Base-by-base conservation (phyloP, 1,140 invertebrate species). In the Drosophila neocordata region DNA sequence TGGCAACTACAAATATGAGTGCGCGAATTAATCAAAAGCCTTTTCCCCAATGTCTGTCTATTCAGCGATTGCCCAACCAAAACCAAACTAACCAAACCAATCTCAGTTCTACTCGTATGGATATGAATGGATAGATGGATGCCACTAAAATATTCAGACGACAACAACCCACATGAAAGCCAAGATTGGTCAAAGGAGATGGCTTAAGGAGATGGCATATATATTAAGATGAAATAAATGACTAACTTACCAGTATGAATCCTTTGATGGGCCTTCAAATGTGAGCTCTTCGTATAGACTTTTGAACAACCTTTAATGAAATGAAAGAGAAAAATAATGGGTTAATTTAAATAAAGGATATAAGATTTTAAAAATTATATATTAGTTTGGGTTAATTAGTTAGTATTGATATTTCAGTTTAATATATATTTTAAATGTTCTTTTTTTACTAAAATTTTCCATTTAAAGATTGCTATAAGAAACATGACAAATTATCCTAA, bases 241-340 rank as follows among this genome's bases (percentile, higher is more conserved):
- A 13, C 4, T 15, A 51, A 87, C 94, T 95, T 94, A 99, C 98
- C 98, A 93, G 98, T 99, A 91, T 99, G 98, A 92, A 99, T 98
- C 91, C 98, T 94, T 92, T 99, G 97, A 93, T 99, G 98, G 61
- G 98, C 98, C 93, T 99, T 99, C 9, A 99, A 94, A 93, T 99
- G 98, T 74, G 98, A 99, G 93, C 97, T 98, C 94, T 99, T 99
- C 52, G 98, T 99, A 93, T 99, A 99, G 44, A 99, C 98, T 93
- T 99, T 99, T 83, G 96, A 96, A 93, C 98, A 99, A 88, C 98
- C 98, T 97, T 94, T 44, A 94, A 95, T 79, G 69, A 35, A 41
- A 44, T 37, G 2, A 20, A 20, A 31, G 6, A 1, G 1, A 24
- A 24, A 31, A 31, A 31, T 31, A 24, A 24, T n/a, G n/a, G n/a